Evolutionary conservation across 2,797 vertebrate genomes (phyloP), one percentile per base, ranked within the genome.

Genomic region (Rallus crepitans): DNA sequence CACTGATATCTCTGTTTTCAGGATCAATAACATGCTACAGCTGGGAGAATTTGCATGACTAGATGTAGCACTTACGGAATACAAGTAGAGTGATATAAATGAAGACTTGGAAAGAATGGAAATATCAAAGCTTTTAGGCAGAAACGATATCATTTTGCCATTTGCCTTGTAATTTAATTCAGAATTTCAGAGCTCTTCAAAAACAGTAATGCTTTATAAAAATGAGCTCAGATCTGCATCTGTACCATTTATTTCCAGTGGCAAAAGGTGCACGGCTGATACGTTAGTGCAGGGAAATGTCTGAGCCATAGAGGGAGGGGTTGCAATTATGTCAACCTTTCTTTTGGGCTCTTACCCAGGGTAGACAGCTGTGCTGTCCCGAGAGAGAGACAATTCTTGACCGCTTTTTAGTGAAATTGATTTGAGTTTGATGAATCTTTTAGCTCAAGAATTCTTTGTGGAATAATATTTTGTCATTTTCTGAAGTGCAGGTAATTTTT

Each of bases 151-250:
- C 93, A 91, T 93, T 96, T 80, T 94, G 85, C 91, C 61, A 90
- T 95, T 97, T 96, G 80, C 90, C 82, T 96, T 95, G 96, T 96
- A 97, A 97, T 97, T 97, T 96, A 96, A 97, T 97, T 96, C 96
- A 96, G 91, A 90, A 83, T 94, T 96, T 97, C 89, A 95, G 91
- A 89, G 90, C 91, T 95, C 80, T 95, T 97, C 61, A 90, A 57
- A 95, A 94, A 83, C 81, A 96, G 86, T 95, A 95, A 91, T 83
- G 83, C 87, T 94, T 92, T 95, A 90, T 90, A 95, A 96, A 82
- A 92, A 66, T 19, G 81, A 91, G 61, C 59, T 48, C 42, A 87
- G 93, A 90, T 93, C 64, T 93, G 85, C 80, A 78, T 89, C 80
- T 92, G 52, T 73, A 57, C 75, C 59, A 33, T 94, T 96, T 94